These are phyloP conservation scores for Cylloceria caligata DNA, from an alignment of 2,888 invertebrate species.

Conservation along the genomic window DNA sequence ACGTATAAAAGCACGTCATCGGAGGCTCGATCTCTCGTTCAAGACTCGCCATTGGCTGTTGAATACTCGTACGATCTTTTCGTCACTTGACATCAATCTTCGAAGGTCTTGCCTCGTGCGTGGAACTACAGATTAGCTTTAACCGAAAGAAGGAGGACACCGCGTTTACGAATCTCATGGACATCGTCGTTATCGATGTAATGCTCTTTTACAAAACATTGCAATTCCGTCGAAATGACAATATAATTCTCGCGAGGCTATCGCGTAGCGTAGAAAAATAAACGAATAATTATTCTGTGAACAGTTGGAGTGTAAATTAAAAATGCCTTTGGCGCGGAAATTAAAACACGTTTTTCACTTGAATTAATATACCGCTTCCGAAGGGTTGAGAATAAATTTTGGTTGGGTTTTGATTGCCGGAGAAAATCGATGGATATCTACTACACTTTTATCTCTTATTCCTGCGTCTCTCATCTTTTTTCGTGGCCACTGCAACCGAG, in stretches of 20 bases:
- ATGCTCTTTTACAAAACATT: not conserved
- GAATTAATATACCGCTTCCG: constrained; percentile 26
- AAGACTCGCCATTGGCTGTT: constrained; percentile 65
- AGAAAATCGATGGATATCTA: constrained; percentile 38
- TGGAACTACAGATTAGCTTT: constrained; percentile 65
- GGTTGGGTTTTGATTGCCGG: constrained; percentile 29
- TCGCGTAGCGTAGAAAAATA: not conserved
- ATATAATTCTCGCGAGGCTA: not conserved
- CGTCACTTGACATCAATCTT: constrained; percentile 73
- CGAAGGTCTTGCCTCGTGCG: constrained; percentile 62
- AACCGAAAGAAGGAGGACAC: constrained; percentile 62
- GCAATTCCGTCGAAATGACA: not conserved
- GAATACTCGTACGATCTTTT: constrained; percentile 69
- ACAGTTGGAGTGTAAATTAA: not conserved
- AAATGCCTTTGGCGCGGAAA: constrained; percentile 15
- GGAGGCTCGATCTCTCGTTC: constrained; percentile 68
- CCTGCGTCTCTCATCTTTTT: not conserved
- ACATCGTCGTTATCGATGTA: not conserved
- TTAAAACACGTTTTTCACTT: constrained; percentile 41
- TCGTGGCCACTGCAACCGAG: not conserved
- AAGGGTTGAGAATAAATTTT: constrained; percentile 28
- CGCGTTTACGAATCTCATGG: constrained; percentile 29
- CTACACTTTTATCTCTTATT: constrained; percentile 1
- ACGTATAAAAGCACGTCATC: constrained; percentile 32
- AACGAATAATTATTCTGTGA: not conserved